Conservation (phyloP, 2,888 invertebrate species). For the Lottia gigantea region DNA sequence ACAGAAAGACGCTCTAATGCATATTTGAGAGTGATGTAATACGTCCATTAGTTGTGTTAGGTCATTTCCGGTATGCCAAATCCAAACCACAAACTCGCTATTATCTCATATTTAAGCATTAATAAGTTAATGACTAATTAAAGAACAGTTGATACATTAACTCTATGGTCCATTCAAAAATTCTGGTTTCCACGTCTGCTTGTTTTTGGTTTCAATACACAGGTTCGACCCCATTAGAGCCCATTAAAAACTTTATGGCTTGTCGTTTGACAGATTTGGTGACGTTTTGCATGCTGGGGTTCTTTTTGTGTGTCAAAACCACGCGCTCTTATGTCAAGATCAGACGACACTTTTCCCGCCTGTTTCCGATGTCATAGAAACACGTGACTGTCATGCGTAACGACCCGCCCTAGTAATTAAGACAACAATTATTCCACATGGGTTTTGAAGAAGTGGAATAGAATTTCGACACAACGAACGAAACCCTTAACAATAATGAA, state of each 20-base stretch:
- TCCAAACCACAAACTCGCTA: too few relatives aligned
- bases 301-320: conserved; percentile 8
- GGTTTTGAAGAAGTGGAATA: neutral
- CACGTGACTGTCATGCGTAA: conserved; percentile 7
- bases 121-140: too few relatives aligned
- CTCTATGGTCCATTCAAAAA: too few relatives aligned
- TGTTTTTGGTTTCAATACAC: neutral
- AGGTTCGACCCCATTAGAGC: neutral
- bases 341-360: conserved; percentile 8
- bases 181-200: too few relatives aligned
- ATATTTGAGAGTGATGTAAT: too few relatives aligned
- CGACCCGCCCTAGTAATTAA: conserved; percentile 10
- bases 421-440: neutral
- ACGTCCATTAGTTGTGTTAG: too few relatives aligned
- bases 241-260: neutral
- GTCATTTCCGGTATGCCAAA: too few relatives aligned
- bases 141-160: too few relatives aligned
- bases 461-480: neutral
- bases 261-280: conserved; percentile 8
- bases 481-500: conserved; percentile 2
- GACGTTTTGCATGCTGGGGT: conserved; percentile 1
- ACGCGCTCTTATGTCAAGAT: conserved; percentile 8
- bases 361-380: conserved; percentile 1
- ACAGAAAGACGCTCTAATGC: too few relatives aligned
- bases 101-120: too few relatives aligned